A percentile compares a stretch with the other conserved stretches of the same genome.
Conservation (phyloP, 2,113 vertebrate genomes). For the Donacobius atricapilla region DNA sequence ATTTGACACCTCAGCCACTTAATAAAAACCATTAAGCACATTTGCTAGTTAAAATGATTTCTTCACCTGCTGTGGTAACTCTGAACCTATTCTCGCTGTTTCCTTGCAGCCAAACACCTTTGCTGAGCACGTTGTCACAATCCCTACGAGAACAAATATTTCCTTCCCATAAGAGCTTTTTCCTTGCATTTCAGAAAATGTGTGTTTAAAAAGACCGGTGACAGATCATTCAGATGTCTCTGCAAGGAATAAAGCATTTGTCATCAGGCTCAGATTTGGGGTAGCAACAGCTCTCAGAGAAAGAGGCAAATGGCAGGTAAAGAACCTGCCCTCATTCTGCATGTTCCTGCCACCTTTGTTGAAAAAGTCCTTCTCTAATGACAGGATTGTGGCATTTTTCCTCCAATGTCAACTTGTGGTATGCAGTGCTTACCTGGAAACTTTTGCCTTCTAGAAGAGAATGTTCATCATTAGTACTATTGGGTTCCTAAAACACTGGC, state of each 20-base stretch:
- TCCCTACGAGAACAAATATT: not conserved
- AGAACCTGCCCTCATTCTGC: not conserved
- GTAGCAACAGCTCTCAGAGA: not conserved
- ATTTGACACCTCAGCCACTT: not conserved
- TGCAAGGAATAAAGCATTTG: not conserved
- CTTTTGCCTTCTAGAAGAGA: not conserved
- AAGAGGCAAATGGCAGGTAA: not conserved
- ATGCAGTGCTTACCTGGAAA: not conserved
- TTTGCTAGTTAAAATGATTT: not conserved
- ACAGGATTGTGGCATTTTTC: not conserved
- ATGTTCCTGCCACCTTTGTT: not conserved
- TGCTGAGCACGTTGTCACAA: rapidly evolving
- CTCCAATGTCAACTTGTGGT: not conserved
- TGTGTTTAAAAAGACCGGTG: not conserved
- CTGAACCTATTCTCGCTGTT: not conserved
- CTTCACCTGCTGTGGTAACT: not conserved
- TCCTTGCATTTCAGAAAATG: not conserved
- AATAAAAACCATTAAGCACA: not conserved
- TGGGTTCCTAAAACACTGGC: not conserved
- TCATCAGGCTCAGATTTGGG: not conserved
- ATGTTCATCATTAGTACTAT: not conserved
- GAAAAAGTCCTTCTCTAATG: not conserved
- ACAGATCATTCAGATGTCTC: not conserved
- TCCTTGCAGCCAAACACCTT: not conserved
- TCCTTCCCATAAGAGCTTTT: not conserved